Base-by-base conservation (phyloP, 1,140 invertebrate species). In the Brachionus asplanchnoidis region DNA sequence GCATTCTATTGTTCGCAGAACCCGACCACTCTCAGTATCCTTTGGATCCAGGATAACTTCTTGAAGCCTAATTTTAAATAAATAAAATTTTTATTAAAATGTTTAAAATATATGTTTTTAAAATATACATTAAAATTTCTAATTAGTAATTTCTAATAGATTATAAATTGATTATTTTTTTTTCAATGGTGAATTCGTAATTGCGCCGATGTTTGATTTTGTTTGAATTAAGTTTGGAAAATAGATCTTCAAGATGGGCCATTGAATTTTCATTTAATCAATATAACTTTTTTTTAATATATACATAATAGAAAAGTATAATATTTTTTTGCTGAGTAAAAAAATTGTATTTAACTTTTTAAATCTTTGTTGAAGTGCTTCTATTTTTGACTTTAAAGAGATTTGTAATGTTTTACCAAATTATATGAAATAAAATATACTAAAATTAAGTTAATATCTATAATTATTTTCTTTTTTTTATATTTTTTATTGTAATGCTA, bases 1-100 rank as follows among this genome's bases (percentile, higher is more conserved):
- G 88, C 95, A 94, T 88, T 97, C 95, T 44, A 97, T 90, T 85
- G 93, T 94, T 87, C 94, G 90, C 17, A 95, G 95, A 86, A 95
- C 93, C 85, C 94, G 91, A 23, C 94, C 95, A 44, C 26, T 40
- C 68, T 80, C 78, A 40, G 11, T 92, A 86, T 93, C 92, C 84
- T 88, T 89, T 46, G 86, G 87, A 86, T 90, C 89, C 42, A 87
- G 85, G 85, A 88, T 89, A 14, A 88, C 88, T 86, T 90, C 90
- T 86, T 90, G 89, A 14, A 90, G 46, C 68, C 86, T 91, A n/a
- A n/a, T n/a, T n/a, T n/a, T n/a, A 95, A 94, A 85, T n/a, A 83
- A 83, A 50, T 7, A 36, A 66, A 17, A 28, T 70, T 68, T 46
- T 44, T 40, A 42, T 42, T 42, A 4, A 5, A 5, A n/a, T 5